Percentiles rank a stretch among this genome's conserved stretches.
Conservation (phyloP, 2,888 invertebrate species). For the Cinara cedri region DNA sequence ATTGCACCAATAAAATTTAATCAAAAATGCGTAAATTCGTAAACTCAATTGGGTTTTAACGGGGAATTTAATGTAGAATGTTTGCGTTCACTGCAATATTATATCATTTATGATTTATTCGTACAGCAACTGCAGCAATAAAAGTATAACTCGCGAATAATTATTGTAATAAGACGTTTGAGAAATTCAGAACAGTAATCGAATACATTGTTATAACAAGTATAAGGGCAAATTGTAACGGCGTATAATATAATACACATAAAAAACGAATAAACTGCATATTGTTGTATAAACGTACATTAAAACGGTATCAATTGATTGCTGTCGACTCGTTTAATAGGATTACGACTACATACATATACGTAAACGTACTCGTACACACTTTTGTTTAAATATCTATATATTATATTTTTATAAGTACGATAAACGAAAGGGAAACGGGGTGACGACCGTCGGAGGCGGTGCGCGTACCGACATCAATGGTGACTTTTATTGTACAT, state of each 20-base stretch:
- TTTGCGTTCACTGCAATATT: no score
- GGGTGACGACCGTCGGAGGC: background rate
- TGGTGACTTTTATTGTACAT: constrained; percentile 49
- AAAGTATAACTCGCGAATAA: background rate
- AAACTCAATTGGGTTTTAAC: no score
- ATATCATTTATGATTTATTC: background rate
- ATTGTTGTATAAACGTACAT: constrained; percentile 9
- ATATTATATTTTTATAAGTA: constrained; percentile 16
- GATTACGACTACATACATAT: background rate
- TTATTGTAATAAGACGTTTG: background rate
- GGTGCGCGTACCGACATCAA: background rate
- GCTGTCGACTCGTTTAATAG: constrained; percentile 40
- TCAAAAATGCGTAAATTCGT: no score
- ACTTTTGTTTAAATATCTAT: background rate
- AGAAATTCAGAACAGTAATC: background rate
- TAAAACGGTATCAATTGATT: constrained; percentile 54
- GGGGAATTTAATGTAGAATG: no score
- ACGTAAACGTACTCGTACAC: background rate
- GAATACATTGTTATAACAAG: background rate
- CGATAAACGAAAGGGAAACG: background rate
- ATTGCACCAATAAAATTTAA: no score
- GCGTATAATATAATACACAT: background rate
- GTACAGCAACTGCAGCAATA: background rate
- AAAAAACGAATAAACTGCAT: constrained; percentile 36
- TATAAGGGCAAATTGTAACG: background rate